A percentile compares a stretch with the other conserved stretches of the same genome.
phyloP scores from a whole-genome alignment of 2,113 vertebrate species.

The Chaetorhynchus papuensis region DNA sequence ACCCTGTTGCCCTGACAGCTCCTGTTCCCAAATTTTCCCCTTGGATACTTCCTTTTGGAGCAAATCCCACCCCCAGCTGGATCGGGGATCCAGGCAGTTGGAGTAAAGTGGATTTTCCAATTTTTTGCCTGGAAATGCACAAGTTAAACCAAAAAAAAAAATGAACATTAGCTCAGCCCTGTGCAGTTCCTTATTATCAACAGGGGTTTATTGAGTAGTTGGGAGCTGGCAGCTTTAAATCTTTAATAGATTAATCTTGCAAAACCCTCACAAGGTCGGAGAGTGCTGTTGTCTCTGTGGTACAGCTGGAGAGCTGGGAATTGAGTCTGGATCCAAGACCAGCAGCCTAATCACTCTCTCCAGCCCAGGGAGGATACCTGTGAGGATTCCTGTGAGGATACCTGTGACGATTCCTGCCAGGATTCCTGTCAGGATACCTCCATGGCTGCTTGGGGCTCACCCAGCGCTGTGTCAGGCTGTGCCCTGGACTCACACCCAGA shows the following conservation, averaged over 20 bases:
- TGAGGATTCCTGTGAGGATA: neutral
- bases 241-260: conserved; percentile 45
- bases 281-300: neutral
- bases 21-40: neutral
- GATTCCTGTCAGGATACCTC: neutral
- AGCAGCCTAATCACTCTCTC: neutral
- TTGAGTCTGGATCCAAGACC: neutral
- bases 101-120: neutral
- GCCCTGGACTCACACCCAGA: neutral
- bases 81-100: neutral
- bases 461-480: neutral
- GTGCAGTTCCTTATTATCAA: neutral
- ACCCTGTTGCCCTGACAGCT: neutral
- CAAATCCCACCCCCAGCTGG: neutral
- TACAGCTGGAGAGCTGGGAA: neutral
- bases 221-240: neutral
- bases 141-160: neutral
- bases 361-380: neutral
- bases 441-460: neutral
- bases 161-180: neutral
- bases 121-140: neutral
- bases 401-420: neutral
- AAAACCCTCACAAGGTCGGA: neutral
- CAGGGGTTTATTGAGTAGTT: conserved; percentile 1
- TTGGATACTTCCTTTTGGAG: neutral